Percentiles rank a stretch among this genome's conserved stretches.
These are phyloP conservation scores for Lasiurus borealis DNA, from an alignment of 2,113 vertebrate genomes.

Conservation along the genomic window DNA sequence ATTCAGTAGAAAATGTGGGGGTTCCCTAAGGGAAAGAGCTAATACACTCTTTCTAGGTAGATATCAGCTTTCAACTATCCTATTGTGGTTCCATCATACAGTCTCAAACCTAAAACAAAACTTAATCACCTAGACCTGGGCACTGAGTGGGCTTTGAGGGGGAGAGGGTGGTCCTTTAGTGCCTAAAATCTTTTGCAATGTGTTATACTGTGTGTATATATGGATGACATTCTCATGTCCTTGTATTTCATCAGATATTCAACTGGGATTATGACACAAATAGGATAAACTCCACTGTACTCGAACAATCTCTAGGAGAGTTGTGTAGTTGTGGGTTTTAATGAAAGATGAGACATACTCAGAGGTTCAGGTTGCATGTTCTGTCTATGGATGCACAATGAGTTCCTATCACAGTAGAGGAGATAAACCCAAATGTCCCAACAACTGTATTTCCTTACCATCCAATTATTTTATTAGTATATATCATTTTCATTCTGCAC, in stretches of 20 bases:
- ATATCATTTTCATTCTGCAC: neutral
- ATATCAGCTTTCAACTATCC: neutral
- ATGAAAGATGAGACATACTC: neutral
- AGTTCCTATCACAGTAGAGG: neutral
- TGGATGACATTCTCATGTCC: neutral
- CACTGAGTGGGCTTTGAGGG: neutral
- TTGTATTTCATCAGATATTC: conserved; percentile 65
- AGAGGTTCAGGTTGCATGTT: neutral
- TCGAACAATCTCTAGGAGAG: neutral
- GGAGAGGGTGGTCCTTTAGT: neutral
- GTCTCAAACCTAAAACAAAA: conserved; percentile 31
- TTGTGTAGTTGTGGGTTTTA: neutral
- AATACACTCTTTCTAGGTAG: conserved; percentile 73
- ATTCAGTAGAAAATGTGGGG: conserved; percentile 53
- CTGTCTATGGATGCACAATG: neutral
- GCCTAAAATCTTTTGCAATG: neutral
- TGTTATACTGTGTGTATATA: neutral
- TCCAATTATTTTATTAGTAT: neutral
- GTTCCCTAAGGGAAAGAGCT: conserved; percentile 50
- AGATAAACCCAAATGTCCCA: neutral
- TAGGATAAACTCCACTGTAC: neutral
- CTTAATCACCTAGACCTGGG: neutral
- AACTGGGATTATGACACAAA: conserved; percentile 41
- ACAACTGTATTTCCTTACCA: neutral
- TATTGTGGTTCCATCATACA: conserved; percentile 55